Evolutionary conservation across 2,113 vertebrate genomes (phyloP).

Genomic region (Oplegnathus fasciatus): DNA sequence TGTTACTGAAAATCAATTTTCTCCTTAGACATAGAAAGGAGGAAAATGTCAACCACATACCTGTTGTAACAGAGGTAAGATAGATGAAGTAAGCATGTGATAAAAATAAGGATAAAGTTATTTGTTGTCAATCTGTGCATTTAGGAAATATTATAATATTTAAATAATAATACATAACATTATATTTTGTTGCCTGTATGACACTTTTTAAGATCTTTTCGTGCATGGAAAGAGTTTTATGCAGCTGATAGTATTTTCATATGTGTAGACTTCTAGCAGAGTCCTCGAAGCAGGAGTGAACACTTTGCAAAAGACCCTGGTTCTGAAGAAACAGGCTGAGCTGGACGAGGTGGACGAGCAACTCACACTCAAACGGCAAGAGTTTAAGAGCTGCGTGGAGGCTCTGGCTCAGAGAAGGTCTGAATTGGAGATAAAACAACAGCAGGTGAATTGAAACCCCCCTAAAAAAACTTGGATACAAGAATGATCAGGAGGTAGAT

Average conservation of each 20-base stretch:
- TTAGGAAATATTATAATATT: not conserved
- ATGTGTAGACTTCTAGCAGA: slow-evolving; percentile 69
- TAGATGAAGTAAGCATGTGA: not conserved
- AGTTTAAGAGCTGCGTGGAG: slow-evolving; percentile 77
- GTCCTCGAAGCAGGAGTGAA: slow-evolving; percentile 77
- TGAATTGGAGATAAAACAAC: slow-evolving; percentile 79
- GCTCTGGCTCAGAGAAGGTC: slow-evolving; percentile 60
- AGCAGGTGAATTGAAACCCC: slow-evolving; percentile 69
- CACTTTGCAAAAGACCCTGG: slow-evolving; percentile 79
- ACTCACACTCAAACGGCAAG: slow-evolving; percentile 79
- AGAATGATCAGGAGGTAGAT: not conserved
- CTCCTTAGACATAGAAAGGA: slow-evolving; percentile 66
- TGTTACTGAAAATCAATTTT: slow-evolving; percentile 10
- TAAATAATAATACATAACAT: not conserved
- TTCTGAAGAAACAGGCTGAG: slow-evolving; percentile 84
- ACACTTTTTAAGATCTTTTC: not conserved
- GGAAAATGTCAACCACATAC: slow-evolving; percentile 73
- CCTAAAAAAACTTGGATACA: not conserved
- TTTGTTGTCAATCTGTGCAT: not conserved
- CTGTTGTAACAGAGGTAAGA: slow-evolving; percentile 80
- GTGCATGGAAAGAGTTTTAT: not conserved
- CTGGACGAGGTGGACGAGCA: slow-evolving; percentile 74
- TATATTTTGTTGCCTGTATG: not conserved
- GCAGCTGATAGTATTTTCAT: not conserved
- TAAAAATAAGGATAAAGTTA: not conserved